Percentiles rank a stretch among this genome's conserved stretches.
Conservation (phyloP, 2,113 vertebrate genomes). For the Corydoras maculifer region DNA sequence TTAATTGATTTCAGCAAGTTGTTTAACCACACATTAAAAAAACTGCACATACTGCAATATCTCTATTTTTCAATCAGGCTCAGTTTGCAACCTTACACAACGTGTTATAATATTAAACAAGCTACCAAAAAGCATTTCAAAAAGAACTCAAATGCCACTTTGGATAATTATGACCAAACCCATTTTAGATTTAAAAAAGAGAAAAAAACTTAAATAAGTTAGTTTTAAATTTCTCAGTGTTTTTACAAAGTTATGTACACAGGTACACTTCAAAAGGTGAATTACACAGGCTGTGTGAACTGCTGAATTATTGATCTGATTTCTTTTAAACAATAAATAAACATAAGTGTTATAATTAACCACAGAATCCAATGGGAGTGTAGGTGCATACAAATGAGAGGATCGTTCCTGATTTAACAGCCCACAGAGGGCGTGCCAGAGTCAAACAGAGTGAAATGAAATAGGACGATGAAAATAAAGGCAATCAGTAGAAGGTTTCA, state of each 20-base stretch:
- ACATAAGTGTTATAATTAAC: slow-evolving; percentile 35
- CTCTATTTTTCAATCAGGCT: slow-evolving; percentile 72
- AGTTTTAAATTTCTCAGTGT: slow-evolving; percentile 99
- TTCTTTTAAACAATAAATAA: slow-evolving; percentile 52
- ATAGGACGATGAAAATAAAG: slow-evolving; percentile 5
- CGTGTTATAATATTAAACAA: slow-evolving; percentile 65
- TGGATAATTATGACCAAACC: slow-evolving; percentile 83
- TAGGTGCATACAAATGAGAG: slow-evolving; percentile 24
- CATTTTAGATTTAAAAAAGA: slow-evolving; percentile 68
- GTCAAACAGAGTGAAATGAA: slow-evolving; percentile 26
- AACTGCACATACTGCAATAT: slow-evolving; percentile 65
- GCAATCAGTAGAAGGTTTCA: slow-evolving; percentile 37
- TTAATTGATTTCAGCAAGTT: slow-evolving; percentile 73
- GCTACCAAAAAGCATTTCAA: slow-evolving; percentile 77
- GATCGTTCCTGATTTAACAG: slow-evolving; percentile 2
- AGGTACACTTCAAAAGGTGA: slow-evolving; percentile 84
- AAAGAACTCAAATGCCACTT: slow-evolving; percentile 88
- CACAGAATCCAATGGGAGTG: slow-evolving; percentile 40
- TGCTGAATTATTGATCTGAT: slow-evolving; percentile 38
- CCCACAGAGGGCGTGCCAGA: slow-evolving; percentile 12
- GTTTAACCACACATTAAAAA: slow-evolving; percentile 82
- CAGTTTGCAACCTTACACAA: slow-evolving; percentile 90
- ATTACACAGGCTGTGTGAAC: slow-evolving; percentile 77
- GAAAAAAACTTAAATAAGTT: slow-evolving; percentile 99
- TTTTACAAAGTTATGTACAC: slow-evolving; percentile 99